Percentiles rank a stretch among this genome's conserved stretches.
phyloP scores from a whole-genome alignment of 2,888 invertebrate species.

The Mesorhabditis sp. region DNA sequence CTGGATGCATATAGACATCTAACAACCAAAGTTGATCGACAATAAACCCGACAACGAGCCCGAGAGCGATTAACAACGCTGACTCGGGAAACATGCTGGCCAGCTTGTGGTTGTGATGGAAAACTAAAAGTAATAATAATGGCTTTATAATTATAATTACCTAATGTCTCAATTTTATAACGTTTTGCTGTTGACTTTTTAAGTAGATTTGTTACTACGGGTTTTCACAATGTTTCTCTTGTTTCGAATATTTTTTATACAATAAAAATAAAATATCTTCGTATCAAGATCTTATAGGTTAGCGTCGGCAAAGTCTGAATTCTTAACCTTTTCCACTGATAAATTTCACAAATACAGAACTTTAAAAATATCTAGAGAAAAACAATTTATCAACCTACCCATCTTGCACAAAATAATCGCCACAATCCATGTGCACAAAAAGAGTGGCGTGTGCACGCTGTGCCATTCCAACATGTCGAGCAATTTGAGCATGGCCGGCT shows the following conservation, averaged over 20 bases:
- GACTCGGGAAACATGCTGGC: constrained; percentile 39
- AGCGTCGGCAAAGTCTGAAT: too few relatives aligned
- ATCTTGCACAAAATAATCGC: constrained; percentile 37
- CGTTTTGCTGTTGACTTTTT: too few relatives aligned
- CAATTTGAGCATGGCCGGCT: neutral
- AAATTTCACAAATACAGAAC: too few relatives aligned
- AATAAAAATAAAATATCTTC: too few relatives aligned
- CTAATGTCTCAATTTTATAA: neutral
- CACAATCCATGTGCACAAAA: constrained; percentile 42
- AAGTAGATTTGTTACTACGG: too few relatives aligned
- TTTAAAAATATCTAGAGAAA: too few relatives aligned
- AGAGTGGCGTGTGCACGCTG: constrained; percentile 44
- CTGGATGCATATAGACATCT: constrained; percentile 41
- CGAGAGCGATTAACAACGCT: constrained; percentile 38
- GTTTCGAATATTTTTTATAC: too few relatives aligned
- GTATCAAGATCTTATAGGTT: too few relatives aligned
- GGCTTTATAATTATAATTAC: neutral
- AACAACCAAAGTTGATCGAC: constrained; percentile 32
- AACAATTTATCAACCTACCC: constrained; percentile 14
- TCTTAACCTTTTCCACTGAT: too few relatives aligned
- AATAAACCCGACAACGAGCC: constrained; percentile 31
- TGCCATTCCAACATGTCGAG: constrained; percentile 34
- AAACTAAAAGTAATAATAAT: constrained; percentile 21
- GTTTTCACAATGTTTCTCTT: too few relatives aligned
- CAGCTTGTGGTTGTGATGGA: constrained; percentile 26